These are phyloP conservation scores for Upupa epops DNA, from an alignment of 2,113 vertebrate species.

Conservation along the genomic window DNA sequence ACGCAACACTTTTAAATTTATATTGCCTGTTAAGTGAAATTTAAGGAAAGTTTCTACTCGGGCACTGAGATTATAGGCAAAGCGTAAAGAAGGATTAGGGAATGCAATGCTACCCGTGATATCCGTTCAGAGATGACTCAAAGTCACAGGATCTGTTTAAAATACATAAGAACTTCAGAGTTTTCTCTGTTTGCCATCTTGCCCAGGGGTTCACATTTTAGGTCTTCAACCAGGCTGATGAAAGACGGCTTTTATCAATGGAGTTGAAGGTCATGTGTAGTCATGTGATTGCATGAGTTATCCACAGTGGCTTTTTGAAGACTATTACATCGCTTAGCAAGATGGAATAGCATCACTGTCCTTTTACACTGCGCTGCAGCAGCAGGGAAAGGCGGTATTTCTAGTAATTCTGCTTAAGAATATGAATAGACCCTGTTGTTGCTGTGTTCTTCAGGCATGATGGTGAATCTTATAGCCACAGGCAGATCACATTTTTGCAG, in stretches of 20 bases:
- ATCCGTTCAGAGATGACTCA: neutral
- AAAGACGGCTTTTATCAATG: neutral
- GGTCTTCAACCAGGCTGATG: neutral
- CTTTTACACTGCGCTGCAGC: neutral
- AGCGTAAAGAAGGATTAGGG: neutral
- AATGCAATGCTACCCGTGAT: neutral
- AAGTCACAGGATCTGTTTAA: conserved; percentile 26
- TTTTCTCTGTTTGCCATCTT: neutral
- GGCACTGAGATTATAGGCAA: neutral
- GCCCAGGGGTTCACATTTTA: neutral
- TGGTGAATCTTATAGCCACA: neutral
- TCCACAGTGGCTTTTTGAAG: neutral
- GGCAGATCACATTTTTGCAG: neutral
- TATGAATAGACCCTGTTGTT: neutral
- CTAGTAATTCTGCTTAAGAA: neutral
- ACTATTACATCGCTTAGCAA: neutral
- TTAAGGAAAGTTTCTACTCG: neutral
- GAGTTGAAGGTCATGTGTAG: neutral
- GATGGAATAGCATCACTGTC: neutral
- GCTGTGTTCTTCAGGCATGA: neutral
- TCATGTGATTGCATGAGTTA: conserved; percentile 2
- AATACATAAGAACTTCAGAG: neutral
- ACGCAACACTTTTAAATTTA: neutral
- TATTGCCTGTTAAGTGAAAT: neutral
- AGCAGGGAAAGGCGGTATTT: neutral